Percentiles rank a stretch among this genome's conserved stretches.
phyloP scores from a whole-genome alignment of 2,888 invertebrate species.

The Isoperla grammatica region DNA sequence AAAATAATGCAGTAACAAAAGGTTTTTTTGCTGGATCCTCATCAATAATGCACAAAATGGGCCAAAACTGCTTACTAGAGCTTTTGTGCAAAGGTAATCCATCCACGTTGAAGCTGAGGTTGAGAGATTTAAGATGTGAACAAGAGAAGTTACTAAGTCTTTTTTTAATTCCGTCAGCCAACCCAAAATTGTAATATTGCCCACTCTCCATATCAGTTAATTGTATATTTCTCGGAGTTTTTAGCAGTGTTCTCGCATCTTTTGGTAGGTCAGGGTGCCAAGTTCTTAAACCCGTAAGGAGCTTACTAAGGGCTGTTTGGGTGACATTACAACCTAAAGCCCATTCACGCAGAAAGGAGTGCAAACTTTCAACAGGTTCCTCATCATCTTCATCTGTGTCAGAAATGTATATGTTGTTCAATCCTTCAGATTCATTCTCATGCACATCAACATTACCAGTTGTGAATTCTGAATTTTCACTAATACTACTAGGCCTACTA shows the following conservation, averaged over 20 bases:
- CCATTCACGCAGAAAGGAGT: background rate
- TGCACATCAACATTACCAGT: too few relatives aligned
- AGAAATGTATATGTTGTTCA: too few relatives aligned
- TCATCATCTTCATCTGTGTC: too few relatives aligned
- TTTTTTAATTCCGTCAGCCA: background rate
- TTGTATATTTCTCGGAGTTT: background rate
- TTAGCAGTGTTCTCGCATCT: conserved; percentile 2
- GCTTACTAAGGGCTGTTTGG: background rate
- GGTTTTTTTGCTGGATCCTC: background rate
- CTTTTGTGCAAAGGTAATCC: conserved; percentile 29
- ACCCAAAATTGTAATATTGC: conserved; percentile 7
- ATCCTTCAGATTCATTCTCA: too few relatives aligned
- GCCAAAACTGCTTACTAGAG: conserved; percentile 28
- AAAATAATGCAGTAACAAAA: conserved; percentile 5
- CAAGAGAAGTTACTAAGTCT: background rate
- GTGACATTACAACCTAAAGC: background rate
- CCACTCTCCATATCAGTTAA: background rate
- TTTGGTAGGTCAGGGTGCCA: conserved; percentile 2
- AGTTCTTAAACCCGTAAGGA: background rate
- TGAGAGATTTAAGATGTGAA: background rate
- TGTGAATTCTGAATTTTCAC: too few relatives aligned
- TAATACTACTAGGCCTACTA: too few relatives aligned
- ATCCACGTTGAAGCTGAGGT: conserved; percentile 17
- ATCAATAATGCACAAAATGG: conserved; percentile 23
- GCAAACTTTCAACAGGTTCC: too few relatives aligned